These are phyloP conservation scores for Pseudoips prasinana DNA, from an alignment of 2,888 invertebrate genomes.

Conservation along the genomic window DNA sequence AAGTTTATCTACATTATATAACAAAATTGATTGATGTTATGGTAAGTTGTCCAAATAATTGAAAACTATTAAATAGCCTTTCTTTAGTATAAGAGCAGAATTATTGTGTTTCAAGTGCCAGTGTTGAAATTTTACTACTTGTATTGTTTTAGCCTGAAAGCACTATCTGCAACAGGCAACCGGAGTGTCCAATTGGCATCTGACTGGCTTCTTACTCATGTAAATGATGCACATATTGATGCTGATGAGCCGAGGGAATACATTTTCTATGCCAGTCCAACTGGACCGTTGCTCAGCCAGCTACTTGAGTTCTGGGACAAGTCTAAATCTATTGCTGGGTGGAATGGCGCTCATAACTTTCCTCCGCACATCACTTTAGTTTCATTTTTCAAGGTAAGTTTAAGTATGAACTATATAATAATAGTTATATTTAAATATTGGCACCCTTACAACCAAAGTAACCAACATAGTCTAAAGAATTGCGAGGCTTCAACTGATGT, in stretches of 20 bases:
- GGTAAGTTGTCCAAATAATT: too few species aligned
- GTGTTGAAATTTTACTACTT: too few species aligned
- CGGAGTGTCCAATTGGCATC: conserved; percentile 93
- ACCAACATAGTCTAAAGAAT: too few species aligned
- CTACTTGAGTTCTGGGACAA: conserved; percentile 90
- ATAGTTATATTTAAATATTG: too few species aligned
- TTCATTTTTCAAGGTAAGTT: conserved; percentile 90
- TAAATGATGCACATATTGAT: conserved; percentile 91
- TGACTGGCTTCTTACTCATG: conserved; percentile 95
- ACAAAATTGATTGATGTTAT: too few species aligned
- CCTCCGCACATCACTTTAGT: conserved; percentile 95
- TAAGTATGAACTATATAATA: too few species aligned
- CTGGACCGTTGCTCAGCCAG: conserved; percentile 87
- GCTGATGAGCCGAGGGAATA: conserved; percentile 90
- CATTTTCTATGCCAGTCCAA: conserved; percentile 93
- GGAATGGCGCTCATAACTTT: conserved; percentile 96
- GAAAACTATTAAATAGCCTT: too few species aligned
- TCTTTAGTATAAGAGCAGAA: too few species aligned
- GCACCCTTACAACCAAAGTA: too few species aligned
- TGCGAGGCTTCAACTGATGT: too few species aligned
- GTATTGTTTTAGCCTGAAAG: conserved; percentile 80
- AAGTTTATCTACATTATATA: too few species aligned
- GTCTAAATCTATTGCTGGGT: conserved; percentile 87
- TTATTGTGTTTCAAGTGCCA: too few species aligned
- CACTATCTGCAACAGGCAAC: conserved; percentile 94